These are phyloP conservation scores for Phallusia fumigata DNA, from an alignment of 23 tunicate genomes.

Conservation along the genomic window DNA sequence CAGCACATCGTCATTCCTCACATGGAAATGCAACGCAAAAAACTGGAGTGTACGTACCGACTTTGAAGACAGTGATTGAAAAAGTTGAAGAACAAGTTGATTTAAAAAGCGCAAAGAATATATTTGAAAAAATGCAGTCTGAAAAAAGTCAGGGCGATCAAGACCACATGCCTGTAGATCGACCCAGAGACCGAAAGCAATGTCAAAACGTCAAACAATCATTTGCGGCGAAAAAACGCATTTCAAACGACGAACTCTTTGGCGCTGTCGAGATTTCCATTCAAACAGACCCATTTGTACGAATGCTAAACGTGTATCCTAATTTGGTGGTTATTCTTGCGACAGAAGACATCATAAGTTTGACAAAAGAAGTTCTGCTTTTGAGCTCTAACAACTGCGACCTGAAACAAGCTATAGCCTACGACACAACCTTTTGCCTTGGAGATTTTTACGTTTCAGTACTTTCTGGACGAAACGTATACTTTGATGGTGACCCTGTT, in stretches of 20 bases:
- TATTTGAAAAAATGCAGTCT: background rate
- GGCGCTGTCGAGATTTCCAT: background rate
- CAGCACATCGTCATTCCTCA: background rate
- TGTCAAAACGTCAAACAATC: background rate
- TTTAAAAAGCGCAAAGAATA: background rate
- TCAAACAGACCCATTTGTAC: background rate
- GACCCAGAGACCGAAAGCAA: conserved; percentile 19
- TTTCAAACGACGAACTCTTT: conserved; percentile 3
- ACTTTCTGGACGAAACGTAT: conserved; percentile 3
- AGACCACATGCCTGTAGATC: conserved; percentile 8
- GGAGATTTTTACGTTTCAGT: conserved; percentile 12
- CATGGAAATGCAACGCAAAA: background rate
- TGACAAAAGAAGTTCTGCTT: background rate
- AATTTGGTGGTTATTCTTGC: background rate
- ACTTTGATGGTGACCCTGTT: background rate
- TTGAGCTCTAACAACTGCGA: background rate
- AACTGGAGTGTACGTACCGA: background rate
- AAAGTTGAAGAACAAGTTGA: background rate
- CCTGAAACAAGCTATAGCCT: background rate
- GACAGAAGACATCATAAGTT: background rate
- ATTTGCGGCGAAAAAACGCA: background rate
- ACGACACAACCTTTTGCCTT: conserved; percentile 10
- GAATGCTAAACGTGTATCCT: background rate
- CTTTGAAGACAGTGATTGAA: conserved; percentile 11
- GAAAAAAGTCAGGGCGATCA: background rate